Evolutionary conservation across 1,140 invertebrate genomes (phyloP), one percentile per base, ranked within the genome.

Genomic region (Oncopodura yosiiana): DNA sequence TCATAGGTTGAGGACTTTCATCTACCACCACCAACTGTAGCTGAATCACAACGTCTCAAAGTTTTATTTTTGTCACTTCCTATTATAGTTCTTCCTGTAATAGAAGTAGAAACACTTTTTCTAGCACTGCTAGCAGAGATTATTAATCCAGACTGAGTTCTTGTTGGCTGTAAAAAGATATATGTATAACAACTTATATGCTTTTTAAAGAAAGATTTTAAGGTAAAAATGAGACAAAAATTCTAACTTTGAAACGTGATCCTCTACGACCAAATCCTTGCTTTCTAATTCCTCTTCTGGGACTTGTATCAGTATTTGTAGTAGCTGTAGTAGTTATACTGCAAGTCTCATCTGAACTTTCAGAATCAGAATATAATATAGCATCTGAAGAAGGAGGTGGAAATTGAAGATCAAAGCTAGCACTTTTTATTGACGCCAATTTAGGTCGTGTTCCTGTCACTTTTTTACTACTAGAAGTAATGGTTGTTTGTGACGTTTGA

Each of bases 11-110:
- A 11, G 23, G 9, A 29, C 44, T 29, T 18, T 34, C n/a, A 6
- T 32, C 16, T 36, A 36, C 37, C 26, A 6, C 21, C 30, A 18
- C 32, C 51, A 6, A 37, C 45, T 19, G 36, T 24, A 16, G 51
- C 50, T 38, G 61, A 62, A 39, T 62, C 61, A 45, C 51, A 56
- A 38, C 61, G 30, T 44, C 49, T 21, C 48, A 62, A 18, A 16
- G 48, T 24, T 37, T 39, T n/a, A n/a, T 36, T 30, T 37, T 19
- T 42, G 12, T 38, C 30, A 5, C 6, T 23, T 14, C 37, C 24
- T 32, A 23, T 51, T 11, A 24, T 38, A 8, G 8, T 32, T 14
- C 34, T 24, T 37, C 42, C n/a, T 39, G 23, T 24, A 6, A 21
- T 21, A 27, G 48, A 30, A 24, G 29, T 24, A 24, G 21, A 24